Conservation (phyloP, 2,888 invertebrate species). For the Drosophila diplacantha region DNA sequence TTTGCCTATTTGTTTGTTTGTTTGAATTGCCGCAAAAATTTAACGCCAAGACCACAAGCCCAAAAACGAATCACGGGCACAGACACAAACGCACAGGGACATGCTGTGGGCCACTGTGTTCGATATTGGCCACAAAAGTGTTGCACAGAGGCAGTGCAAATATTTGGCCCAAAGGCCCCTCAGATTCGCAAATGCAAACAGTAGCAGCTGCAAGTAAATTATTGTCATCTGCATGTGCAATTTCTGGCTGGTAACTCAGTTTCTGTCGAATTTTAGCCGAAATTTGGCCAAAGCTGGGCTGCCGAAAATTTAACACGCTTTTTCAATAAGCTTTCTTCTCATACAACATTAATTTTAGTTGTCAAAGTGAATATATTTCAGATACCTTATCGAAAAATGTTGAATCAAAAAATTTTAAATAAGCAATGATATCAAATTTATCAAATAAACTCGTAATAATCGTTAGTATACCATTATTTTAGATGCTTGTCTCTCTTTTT, state of each 20-base stretch:
- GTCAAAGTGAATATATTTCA: not conserved
- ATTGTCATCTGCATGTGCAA: constrained; percentile 27
- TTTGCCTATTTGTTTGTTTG: constrained; percentile 16
- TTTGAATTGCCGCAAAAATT: constrained; percentile 48
- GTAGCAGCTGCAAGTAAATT: constrained; percentile 27
- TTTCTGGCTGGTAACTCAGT: constrained; percentile 3
- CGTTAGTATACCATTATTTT: no score
- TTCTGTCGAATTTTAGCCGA: not conserved
- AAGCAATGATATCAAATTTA: no score
- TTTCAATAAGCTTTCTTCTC: not conserved
- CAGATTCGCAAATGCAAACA: constrained; percentile 18
- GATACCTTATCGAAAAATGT: no score
- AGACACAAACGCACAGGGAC: constrained; percentile 10
- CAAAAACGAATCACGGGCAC: constrained; percentile 43
- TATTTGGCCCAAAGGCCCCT: constrained; percentile 20
- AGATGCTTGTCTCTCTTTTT: no score
- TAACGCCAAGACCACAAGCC: constrained; percentile 35
- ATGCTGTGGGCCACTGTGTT: constrained; percentile 6
- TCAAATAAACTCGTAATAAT: no score
- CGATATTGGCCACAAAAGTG: constrained; percentile 12
- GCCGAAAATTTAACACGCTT: not conserved
- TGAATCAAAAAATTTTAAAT: no score
- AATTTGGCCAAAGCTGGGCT: not conserved
- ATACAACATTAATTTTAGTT: not conserved
- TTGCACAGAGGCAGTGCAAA: constrained; percentile 6